These are phyloP conservation scores for Hoplias malabaricus DNA, from an alignment of 2,113 vertebrate genomes.

Conservation along the genomic window DNA sequence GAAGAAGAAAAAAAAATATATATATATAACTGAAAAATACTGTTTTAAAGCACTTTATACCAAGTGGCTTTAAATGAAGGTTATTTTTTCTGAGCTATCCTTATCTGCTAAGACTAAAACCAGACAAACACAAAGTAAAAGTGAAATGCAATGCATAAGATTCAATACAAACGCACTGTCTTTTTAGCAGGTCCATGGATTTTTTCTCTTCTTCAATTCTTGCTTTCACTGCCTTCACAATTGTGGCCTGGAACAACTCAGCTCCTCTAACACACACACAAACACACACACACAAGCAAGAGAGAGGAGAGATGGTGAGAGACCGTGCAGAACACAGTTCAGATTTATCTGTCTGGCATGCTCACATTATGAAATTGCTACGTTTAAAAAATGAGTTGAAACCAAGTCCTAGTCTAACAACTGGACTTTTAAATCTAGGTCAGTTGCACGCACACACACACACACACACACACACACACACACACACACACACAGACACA, in stretches of 20 bases:
- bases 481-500: too few relatives aligned
- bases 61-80: too few relatives aligned
- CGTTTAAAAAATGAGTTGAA: background rate
- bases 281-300: background rate
- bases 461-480: too few relatives aligned
- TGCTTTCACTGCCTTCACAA: slow-evolving; percentile 91
- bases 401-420: background rate
- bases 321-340: slow-evolving; percentile 21
- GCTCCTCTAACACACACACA: slow-evolving; percentile 78
- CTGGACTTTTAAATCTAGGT: slow-evolving; percentile 13
- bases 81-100: too few relatives aligned
- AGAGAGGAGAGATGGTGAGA: background rate
- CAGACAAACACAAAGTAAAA: background rate
- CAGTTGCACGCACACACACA: background rate
- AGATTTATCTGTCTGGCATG: background rate
- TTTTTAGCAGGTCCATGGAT: slow-evolving; percentile 95
- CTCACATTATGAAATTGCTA: background rate
- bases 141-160: background rate
- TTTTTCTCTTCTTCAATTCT: slow-evolving; percentile 93
- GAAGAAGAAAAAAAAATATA: too few relatives aligned
- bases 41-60: background rate
- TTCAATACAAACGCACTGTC: slow-evolving; percentile 81
- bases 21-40: too few relatives aligned
- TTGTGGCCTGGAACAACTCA: slow-evolving; percentile 92
- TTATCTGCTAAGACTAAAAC: background rate